These are phyloP conservation scores for Vipera ursinii DNA, from an alignment of 2,797 vertebrate genomes.

Conservation along the genomic window DNA sequence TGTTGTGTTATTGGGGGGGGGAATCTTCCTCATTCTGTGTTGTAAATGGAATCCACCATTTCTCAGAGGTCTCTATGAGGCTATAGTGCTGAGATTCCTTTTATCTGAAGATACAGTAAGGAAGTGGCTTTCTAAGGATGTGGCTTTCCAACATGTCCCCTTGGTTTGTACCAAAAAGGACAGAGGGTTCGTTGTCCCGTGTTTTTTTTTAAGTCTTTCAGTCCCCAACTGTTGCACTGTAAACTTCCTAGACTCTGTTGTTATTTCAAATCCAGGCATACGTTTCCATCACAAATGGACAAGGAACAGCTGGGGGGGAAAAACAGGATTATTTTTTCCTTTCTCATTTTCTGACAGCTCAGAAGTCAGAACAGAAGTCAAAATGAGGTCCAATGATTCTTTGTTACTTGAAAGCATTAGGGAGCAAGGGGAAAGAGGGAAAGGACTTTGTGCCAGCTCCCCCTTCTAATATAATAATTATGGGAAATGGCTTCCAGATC, in stretches of 20 bases:
- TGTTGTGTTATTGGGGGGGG: background rate
- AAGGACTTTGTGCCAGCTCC: conserved; percentile 41
- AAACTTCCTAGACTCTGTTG: background rate
- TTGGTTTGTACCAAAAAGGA: background rate
- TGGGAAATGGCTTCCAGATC: conserved; percentile 56
- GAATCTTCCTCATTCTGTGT: background rate
- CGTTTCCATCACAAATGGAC: conserved; percentile 13
- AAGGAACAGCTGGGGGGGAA: background rate
- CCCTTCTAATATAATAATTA: conserved; percentile 54
- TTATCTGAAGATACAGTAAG: background rate
- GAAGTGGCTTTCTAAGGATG: background rate
- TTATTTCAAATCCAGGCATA: conserved; percentile 14
- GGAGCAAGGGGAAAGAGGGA: conserved; percentile 20
- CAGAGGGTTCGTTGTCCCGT: background rate
- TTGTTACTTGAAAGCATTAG: conserved; percentile 42
- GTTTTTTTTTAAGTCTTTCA: background rate
- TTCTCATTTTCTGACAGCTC: conserved; percentile 29
- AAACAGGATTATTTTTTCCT: background rate
- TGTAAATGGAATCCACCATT: background rate
- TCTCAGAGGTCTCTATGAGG: background rate
- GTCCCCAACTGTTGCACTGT: background rate
- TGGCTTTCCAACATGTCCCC: background rate
- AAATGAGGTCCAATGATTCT: conserved; percentile 23
- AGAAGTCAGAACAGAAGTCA: conserved; percentile 19
- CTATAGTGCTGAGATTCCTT: background rate